These are phyloP conservation scores for Melanargia galathea DNA, from an alignment of 2,888 invertebrate species.

Conservation along the genomic window DNA sequence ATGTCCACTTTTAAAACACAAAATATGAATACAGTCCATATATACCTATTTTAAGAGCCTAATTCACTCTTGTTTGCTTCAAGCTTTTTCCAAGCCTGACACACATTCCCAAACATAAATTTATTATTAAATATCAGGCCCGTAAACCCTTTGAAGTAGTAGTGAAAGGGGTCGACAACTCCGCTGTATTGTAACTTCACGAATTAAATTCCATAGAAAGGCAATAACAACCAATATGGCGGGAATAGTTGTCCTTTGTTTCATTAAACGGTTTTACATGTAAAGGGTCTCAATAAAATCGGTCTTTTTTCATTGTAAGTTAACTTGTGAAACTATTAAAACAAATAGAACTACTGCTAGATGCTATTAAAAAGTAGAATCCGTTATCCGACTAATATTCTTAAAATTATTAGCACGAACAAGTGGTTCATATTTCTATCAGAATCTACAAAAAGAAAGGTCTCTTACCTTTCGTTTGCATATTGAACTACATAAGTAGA, in stretches of 20 bases:
- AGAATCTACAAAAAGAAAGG: too few species aligned
- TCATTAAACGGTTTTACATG: conserved; percentile 29
- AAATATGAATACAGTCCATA: background rate
- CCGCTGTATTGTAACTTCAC: conserved; percentile 61
- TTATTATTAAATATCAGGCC: conserved; percentile 63
- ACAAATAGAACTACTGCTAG: too few species aligned
- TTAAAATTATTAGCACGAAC: too few species aligned
- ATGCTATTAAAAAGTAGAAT: too few species aligned
- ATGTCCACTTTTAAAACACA: background rate
- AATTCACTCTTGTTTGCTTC: conserved; percentile 3
- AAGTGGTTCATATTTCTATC: too few species aligned
- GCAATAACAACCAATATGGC: conserved; percentile 44
- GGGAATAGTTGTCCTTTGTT: conserved; percentile 39
- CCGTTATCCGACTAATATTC: too few species aligned
- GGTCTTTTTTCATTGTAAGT: background rate
- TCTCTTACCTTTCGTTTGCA: too few species aligned
- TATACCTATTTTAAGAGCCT: background rate
- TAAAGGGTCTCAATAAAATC: background rate
- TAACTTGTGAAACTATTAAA: background rate
- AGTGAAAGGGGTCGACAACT: conserved; percentile 62
- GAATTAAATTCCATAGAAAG: conserved; percentile 65
- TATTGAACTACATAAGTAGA: too few species aligned
- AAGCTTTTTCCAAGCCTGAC: conserved; percentile 30
- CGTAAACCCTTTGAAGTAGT: conserved; percentile 62
- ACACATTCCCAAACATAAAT: conserved; percentile 46